A percentile compares a stretch with the other conserved stretches of the same genome.
Conservation (phyloP, 2,113 vertebrate genomes). For the Seriola dumerili region DNA sequence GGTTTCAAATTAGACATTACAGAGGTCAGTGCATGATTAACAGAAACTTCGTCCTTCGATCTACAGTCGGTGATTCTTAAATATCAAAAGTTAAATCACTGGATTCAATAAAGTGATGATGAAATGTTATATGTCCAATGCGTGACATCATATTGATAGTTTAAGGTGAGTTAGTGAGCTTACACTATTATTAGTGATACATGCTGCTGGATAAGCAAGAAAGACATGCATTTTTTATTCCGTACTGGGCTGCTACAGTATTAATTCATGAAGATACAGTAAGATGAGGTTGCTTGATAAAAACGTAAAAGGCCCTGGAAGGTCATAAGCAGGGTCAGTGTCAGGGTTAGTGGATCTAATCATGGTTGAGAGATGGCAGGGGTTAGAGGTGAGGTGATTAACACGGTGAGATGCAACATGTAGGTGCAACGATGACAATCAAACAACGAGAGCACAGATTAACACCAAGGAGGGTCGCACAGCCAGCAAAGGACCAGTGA, state of each 20-base stretch:
- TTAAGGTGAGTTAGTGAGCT: constrained; percentile 3
- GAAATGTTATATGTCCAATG: constrained; percentile 13
- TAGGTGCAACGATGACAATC: constrained; percentile 57
- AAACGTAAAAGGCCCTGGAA: neutral
- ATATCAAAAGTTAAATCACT: constrained; percentile 7
- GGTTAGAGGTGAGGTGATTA: constrained; percentile 41
- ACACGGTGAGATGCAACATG: constrained; percentile 57
- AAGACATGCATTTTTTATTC: constrained; percentile 28
- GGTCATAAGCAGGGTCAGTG: constrained; percentile 1
- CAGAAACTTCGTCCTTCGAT: neutral
- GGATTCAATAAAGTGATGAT: constrained; percentile 32
- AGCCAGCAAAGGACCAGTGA: constrained; percentile 68
- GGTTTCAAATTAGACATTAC: neutral
- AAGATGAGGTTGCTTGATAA: neutral
- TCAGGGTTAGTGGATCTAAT: constrained; percentile 29
- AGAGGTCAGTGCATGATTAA: neutral
- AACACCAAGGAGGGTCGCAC: constrained; percentile 67
- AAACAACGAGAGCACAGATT: constrained; percentile 62
- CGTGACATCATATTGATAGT: neutral
- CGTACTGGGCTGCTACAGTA: neutral
- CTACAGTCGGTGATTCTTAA: neutral
- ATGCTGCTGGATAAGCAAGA: constrained; percentile 1
- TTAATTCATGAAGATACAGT: neutral
- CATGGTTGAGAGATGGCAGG: constrained; percentile 4
- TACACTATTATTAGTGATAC: neutral